phyloP scores from a whole-genome alignment of 2,113 vertebrate species.

The Ramphastos sulfuratus region DNA sequence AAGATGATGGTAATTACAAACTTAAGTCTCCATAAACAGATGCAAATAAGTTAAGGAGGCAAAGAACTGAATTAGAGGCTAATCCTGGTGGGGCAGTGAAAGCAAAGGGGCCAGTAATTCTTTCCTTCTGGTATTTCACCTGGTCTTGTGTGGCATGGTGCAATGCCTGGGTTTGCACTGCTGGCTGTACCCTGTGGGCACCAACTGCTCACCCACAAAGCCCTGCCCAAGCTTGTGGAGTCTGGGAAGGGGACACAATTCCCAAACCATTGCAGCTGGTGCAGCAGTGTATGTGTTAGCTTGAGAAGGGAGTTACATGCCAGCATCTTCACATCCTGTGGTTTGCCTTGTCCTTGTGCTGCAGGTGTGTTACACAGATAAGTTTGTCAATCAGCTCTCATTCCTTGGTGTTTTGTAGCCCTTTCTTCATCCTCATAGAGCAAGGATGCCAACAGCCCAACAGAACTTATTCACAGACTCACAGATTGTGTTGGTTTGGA shows the following conservation, averaged over 20 bases:
- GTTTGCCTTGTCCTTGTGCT: background rate
- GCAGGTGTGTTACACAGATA: background rate
- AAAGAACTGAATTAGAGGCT: conserved; percentile 41
- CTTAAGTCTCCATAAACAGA: conserved; percentile 39
- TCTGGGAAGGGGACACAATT: background rate
- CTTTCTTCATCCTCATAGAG: background rate
- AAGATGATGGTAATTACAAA: conserved; percentile 54
- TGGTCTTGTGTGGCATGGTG: background rate
- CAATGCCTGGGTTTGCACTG: background rate
- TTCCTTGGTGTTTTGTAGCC: background rate
- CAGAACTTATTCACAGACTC: background rate
- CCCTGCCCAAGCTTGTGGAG: fast-evolving
- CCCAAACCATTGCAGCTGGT: background rate
- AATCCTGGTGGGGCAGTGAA: conserved; percentile 38
- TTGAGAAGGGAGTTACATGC: background rate
- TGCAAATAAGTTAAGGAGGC: conserved; percentile 48
- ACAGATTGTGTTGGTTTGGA: too few relatives aligned
- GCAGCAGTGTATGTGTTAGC: background rate
- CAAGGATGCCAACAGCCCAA: background rate
- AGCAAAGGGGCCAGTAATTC: conserved; percentile 13
- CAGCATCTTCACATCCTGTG: fast-evolving
- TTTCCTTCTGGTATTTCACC: conserved; percentile 44
- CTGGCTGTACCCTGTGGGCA: background rate
- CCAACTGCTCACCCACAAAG: background rate
- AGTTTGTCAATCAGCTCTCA: background rate